phyloP scores from a whole-genome alignment of 2,797 vertebrate genomes.

The Capromys pilorides region DNA sequence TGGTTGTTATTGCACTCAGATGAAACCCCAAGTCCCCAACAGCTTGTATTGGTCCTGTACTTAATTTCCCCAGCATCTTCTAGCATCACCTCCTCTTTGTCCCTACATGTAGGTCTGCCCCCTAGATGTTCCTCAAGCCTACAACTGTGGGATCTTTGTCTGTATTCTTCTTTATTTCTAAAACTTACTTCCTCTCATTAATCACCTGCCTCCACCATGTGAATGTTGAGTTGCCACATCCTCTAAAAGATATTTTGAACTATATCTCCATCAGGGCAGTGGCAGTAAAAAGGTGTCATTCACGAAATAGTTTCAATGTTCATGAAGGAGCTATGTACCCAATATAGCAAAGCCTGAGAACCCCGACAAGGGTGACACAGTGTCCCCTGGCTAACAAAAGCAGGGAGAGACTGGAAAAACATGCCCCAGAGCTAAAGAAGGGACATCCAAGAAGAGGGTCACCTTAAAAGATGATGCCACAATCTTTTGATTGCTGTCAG shows the following conservation, averaged over 20 bases:
- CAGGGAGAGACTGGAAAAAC: not conserved
- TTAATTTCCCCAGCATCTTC: not conserved
- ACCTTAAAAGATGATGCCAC: not conserved
- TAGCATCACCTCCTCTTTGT: not conserved
- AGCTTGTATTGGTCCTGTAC: not conserved
- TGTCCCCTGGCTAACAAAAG: not conserved
- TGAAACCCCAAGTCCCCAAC: not conserved
- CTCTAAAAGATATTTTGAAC: slow-evolving; percentile 35
- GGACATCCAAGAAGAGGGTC: not conserved
- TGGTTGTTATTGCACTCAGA: not conserved
- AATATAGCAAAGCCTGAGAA: not conserved
- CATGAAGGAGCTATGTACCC: not conserved
- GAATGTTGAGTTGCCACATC: slow-evolving; percentile 46
- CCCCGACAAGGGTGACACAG: not conserved
- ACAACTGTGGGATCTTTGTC: not conserved
- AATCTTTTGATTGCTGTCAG: not conserved
- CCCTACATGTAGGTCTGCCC: not conserved
- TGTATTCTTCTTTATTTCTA: slow-evolving; percentile 27
- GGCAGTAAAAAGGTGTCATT: slow-evolving; percentile 29
- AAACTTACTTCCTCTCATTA: slow-evolving; percentile 25
- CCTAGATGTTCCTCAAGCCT: not conserved
- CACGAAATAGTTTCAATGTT: not conserved
- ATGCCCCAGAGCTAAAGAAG: not conserved
- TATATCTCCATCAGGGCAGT: not conserved
- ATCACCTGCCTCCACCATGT: slow-evolving; percentile 32